These are phyloP conservation scores for Micronycteris hirsuta DNA, from an alignment of 2,113 vertebrate species.

Conservation along the genomic window DNA sequence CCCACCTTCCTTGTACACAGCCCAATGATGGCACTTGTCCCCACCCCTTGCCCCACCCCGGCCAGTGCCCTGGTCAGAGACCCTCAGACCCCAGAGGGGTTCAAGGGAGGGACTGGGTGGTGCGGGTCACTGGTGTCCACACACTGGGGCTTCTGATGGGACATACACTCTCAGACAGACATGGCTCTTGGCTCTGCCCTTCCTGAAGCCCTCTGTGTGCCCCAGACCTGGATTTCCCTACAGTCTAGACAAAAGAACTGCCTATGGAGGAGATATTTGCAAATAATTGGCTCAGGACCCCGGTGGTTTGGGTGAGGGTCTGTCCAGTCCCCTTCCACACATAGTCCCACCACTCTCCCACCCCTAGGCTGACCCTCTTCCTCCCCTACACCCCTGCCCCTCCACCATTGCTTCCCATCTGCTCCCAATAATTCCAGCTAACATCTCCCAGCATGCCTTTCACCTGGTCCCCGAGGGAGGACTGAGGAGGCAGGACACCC, in stretches of 20 bases:
- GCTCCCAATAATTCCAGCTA: slow-evolving; percentile 47
- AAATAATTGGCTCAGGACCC: not conserved
- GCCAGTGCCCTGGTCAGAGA: not conserved
- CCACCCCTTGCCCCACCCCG: not conserved
- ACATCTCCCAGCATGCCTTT: slow-evolving; percentile 46
- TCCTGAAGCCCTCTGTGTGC: not conserved
- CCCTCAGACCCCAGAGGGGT: not conserved
- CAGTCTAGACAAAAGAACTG: not conserved
- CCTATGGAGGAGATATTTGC: not conserved
- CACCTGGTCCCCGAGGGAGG: not conserved
- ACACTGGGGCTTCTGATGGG: not conserved
- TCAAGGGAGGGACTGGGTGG: not conserved
- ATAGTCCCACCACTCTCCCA: not conserved
- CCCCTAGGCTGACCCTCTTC: not conserved
- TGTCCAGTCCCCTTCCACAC: not conserved
- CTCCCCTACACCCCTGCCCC: not conserved
- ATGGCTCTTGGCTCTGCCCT: not conserved
- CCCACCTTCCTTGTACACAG: not conserved
- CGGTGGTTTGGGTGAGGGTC: not conserved
- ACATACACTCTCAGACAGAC: not conserved
- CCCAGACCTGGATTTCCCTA: not conserved
- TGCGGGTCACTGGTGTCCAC: not conserved
- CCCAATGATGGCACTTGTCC: too few species aligned
- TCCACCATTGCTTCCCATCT: slow-evolving; percentile 44
- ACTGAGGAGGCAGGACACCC: not conserved